These are phyloP conservation scores for Metopolophium dirhodum DNA, from an alignment of 1,140 invertebrate species.

Conservation along the genomic window DNA sequence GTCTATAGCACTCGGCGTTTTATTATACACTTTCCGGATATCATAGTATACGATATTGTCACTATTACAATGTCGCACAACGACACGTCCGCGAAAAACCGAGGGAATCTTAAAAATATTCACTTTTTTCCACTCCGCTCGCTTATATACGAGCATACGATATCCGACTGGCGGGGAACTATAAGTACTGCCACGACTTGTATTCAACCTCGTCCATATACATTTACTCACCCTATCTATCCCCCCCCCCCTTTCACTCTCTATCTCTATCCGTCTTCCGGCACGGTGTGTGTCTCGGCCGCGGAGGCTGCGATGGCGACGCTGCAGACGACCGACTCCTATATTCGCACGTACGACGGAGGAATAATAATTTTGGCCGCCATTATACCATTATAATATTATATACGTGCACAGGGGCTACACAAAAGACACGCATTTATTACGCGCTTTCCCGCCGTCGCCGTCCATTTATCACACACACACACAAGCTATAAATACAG, in stretches of 20 bases:
- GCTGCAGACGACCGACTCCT: background rate
- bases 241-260: no score
- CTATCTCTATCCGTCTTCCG: background rate
- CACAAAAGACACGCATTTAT: conserved; percentile 15
- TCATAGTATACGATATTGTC: background rate
- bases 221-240: background rate
- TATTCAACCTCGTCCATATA: background rate
- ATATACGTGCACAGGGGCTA: background rate
- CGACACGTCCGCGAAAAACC: background rate
- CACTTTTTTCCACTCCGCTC: background rate
- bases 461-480: conserved; percentile 33
- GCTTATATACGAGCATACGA: background rate
- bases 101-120: conserved; percentile 5
- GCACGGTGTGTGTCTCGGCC: background rate
- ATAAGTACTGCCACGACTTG: background rate
- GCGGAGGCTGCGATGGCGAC: background rate
- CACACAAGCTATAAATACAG: background rate
- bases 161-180: background rate
- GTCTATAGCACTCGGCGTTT: background rate
- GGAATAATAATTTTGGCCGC: conserved; percentile 25
- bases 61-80: background rate
- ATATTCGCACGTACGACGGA: background rate
- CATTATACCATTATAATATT: background rate
- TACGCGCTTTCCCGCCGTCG: background rate
- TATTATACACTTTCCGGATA: background rate